phyloP scores from a whole-genome alignment of 2,113 vertebrate species.

The Prunella himalayana region DNA sequence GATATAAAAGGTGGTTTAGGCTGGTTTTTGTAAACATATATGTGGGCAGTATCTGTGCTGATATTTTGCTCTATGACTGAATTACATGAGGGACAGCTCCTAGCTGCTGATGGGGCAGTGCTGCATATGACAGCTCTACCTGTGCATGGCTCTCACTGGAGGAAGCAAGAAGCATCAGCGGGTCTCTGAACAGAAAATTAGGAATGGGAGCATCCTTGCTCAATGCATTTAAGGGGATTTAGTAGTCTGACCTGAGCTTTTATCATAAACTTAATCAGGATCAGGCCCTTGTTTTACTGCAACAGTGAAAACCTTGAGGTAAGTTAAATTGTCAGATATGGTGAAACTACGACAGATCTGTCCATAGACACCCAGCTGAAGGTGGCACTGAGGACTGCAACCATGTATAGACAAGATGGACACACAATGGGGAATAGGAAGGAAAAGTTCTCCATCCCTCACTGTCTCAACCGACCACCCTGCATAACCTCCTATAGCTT shows the following conservation, averaged over 20 bases:
- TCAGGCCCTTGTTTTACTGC: neutral
- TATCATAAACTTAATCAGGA: neutral
- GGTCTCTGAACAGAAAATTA: neutral
- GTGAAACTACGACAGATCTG: neutral
- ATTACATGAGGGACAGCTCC: neutral
- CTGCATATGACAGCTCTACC: neutral
- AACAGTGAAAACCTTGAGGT: neutral
- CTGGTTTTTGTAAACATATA: neutral
- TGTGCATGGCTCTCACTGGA: accelerated
- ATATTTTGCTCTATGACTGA: neutral
- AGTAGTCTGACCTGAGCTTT: neutral
- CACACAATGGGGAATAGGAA: neutral
- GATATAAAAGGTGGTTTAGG: neutral
- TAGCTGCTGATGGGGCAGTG: neutral
- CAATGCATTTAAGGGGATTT: accelerated
- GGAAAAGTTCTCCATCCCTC: neutral
- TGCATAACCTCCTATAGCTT: neutral
- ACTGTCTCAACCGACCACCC: neutral
- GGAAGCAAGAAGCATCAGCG: neutral
- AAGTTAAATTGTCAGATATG: neutral
- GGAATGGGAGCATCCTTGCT: neutral
- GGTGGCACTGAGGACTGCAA: neutral
- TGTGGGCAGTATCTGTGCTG: neutral
- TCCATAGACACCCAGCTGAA: neutral
- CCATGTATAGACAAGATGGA: neutral